Evolutionary conservation across 2,888 invertebrate genomes (phyloP), one percentile per base, ranked within the genome.

Genomic region (Sclerodermus sp.): DNA sequence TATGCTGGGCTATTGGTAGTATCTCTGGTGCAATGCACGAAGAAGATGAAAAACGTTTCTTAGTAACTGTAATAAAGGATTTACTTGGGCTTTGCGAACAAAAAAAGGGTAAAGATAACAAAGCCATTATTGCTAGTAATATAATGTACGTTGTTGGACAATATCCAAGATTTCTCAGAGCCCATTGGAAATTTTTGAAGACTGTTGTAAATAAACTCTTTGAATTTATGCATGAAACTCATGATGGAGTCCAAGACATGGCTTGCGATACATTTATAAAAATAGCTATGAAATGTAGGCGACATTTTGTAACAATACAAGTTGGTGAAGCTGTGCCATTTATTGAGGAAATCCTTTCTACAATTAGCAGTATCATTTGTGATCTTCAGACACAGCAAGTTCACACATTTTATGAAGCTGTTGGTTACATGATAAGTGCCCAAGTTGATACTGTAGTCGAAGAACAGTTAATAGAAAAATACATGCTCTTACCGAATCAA

Each of bases 81-180:
- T 84, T 99, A 51, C 83, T 99, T 56, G 98, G 97, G 0, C 82
- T 99, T 44, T 99, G 99, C 80, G 96, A 97, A 77, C 98, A 98
- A 79, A 99, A 99, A 79, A 90, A 98, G 67, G 89, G 96, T 45
- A 99, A 99, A 82, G 98, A 99, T 81, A 99, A 99, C 81, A 99
- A 99, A 81, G 99, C 99, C 51, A 99, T 99, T 63, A 97, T 99
- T 72, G 99, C 99, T 13, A 97, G 97, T 60, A 99, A 99, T 81
- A 99, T 99, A 58, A 99, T 99, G 99, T 98, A 99, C 81, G 98
- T 99, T 52, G 99, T 99, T 46, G 99, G 99, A 2, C 99, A 99
- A 79, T 99, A 99, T 81, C 99, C 99, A 39, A 82, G 98, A 52
- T 99, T 99, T 81, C 83, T 99, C 55, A 84, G 96, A 66, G 97